A percentile compares a stretch with the other conserved stretches of the same genome.
Conservation (phyloP, 2,113 vertebrate species). For the Apus apus region DNA sequence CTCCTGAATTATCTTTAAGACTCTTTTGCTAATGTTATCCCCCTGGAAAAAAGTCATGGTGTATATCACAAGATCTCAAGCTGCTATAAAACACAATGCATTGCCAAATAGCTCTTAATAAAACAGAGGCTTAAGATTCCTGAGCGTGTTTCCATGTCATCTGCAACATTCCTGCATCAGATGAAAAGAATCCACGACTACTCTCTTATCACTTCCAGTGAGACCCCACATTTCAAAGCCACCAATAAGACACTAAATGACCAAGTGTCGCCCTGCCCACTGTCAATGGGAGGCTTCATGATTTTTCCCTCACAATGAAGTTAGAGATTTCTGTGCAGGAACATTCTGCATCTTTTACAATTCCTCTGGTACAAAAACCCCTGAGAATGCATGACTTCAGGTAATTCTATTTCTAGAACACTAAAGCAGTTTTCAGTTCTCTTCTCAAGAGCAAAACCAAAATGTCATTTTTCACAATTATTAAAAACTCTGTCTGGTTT, state of each 20-base stretch:
- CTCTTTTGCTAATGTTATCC: background rate
- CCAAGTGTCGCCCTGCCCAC: background rate
- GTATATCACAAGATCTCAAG: background rate
- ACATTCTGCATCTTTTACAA: background rate
- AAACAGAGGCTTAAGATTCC: background rate
- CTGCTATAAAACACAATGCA: background rate
- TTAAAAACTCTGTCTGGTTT: background rate
- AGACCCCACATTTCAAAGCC: background rate
- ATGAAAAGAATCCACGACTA: background rate
- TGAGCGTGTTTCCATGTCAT: background rate
- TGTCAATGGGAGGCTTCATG: background rate
- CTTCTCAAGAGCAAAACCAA: background rate
- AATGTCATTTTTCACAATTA: background rate
- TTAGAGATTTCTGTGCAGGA: background rate
- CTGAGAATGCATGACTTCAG: background rate
- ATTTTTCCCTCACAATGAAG: background rate
- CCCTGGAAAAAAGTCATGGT: background rate
- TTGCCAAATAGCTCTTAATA: background rate
- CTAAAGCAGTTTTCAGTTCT: background rate
- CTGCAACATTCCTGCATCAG: background rate
- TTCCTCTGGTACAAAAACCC: background rate
- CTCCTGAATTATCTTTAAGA: background rate
- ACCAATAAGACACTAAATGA: background rate
- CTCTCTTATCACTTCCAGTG: background rate
- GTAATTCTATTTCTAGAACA: background rate